Conservation (phyloP, 2,888 invertebrate genomes). For the Epinotia nisella region DNA sequence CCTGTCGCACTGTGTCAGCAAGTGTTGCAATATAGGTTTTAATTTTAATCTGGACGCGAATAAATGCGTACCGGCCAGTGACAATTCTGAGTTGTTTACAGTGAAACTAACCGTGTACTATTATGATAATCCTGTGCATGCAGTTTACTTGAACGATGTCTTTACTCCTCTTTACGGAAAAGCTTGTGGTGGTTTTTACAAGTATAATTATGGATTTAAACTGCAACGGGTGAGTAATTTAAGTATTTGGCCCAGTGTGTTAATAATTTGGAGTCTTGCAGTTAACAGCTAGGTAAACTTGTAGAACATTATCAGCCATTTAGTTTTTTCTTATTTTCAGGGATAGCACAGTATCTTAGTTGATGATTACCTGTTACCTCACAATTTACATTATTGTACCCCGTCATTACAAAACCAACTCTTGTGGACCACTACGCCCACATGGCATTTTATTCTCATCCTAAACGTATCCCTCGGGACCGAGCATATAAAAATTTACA, state of each 20-base stretch:
- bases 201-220: constrained; percentile 42
- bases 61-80: constrained; percentile 38
- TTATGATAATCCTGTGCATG: constrained; percentile 19
- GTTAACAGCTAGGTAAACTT: not conserved
- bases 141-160: constrained; percentile 41
- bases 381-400: too few species aligned
- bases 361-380: too few species aligned
- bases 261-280: not conserved
- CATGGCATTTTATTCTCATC: too few species aligned
- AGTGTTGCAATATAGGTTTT: constrained; percentile 61
- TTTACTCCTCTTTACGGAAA: constrained; percentile 47
- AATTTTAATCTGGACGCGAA: constrained; percentile 34
- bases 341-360: not conserved
- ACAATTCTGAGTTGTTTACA: constrained; percentile 43
- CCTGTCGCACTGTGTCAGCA: constrained; percentile 55
- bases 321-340: not conserved
- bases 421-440: too few species aligned
- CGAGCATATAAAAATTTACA: too few species aligned
- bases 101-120: constrained; percentile 41
- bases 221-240: constrained; percentile 49
- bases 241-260: not conserved
- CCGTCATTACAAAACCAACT: too few species aligned
- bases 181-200: constrained; percentile 48
- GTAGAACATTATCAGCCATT: not conserved
- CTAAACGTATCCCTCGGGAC: too few species aligned